Evolutionary conservation across 2,113 vertebrate genomes (phyloP).

Genomic region (Glareola pratincola): DNA sequence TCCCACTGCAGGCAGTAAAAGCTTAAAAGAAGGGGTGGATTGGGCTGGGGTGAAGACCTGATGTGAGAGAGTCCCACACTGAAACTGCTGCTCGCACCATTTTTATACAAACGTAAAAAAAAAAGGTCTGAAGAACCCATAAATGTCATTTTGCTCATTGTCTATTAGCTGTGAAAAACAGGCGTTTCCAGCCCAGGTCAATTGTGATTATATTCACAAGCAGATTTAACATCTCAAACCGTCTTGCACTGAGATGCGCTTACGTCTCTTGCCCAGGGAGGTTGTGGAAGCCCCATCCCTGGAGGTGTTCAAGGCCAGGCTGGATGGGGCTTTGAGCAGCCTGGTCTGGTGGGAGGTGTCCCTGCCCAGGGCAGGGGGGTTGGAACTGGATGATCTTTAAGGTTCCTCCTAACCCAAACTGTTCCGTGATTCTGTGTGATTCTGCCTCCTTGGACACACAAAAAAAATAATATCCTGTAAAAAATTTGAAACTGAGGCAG

Average conservation of each 20-base stretch:
- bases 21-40: neutral
- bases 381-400: no score
- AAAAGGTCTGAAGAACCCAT: neutral
- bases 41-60: neutral
- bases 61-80: no score
- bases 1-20: neutral
- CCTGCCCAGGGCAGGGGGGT: no score
- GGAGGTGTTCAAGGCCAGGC: no score
- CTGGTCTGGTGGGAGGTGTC: no score
- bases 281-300: no score
- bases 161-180: neutral
- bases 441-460: neutral
- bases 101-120: neutral
- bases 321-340: no score
- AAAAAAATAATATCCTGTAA: neutral
- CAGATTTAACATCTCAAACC: rapidly evolving
- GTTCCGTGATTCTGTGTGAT: no score
- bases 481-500: neutral
- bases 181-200: neutral
- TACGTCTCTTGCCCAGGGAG: no score
- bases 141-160: neutral
- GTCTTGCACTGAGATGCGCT: neutral
- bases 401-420: no score
- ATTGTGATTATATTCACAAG: neutral
- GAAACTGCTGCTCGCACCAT: neutral